These are phyloP conservation scores for Drosophila sulfurigaster DNA, from an alignment of 1,140 invertebrate genomes.

Conservation along the genomic window DNA sequence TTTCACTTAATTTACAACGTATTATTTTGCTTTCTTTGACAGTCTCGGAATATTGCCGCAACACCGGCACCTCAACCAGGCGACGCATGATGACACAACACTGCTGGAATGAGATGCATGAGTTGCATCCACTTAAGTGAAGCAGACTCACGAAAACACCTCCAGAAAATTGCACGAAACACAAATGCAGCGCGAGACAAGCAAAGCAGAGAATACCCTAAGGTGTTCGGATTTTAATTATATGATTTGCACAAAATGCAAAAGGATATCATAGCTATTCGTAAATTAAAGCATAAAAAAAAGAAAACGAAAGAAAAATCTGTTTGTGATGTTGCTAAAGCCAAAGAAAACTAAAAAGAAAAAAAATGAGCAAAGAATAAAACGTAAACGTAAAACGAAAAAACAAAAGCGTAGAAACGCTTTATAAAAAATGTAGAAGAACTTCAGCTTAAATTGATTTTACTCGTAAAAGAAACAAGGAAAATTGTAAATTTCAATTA, in stretches of 20 bases:
- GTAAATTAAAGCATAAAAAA: background rate
- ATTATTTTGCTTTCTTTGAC: conserved; percentile 44
- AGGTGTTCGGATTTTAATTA: conserved; percentile 20
- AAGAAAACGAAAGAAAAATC: conserved; percentile 14
- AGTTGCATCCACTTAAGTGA: conserved; percentile 84
- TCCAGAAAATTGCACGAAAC: background rate
- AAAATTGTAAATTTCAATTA: background rate
- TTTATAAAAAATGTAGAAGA: background rate
- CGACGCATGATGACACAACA: conserved; percentile 84
- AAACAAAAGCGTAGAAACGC: background rate
- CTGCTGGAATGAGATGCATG: conserved; percentile 85
- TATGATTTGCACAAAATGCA: conserved; percentile 6
- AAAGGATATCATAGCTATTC: conserved; percentile 13
- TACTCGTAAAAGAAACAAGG: background rate
- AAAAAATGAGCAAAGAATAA: background rate
- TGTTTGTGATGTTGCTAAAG: conserved; percentile 46
- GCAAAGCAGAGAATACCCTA: background rate
- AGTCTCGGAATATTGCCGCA: conserved; percentile 85
- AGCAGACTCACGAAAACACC: background rate
- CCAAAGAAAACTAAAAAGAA: conserved; percentile 5
- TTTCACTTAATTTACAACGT: background rate
- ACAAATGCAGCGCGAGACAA: background rate
- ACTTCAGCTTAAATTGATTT: background rate
- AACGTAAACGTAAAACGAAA: conserved; percentile 1
- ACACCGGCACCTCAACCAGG: conserved; percentile 79